Evolutionary conservation across 1,140 invertebrate genomes (phyloP), one percentile per base, ranked within the genome.

Genomic region (Cherax destructor): DNA sequence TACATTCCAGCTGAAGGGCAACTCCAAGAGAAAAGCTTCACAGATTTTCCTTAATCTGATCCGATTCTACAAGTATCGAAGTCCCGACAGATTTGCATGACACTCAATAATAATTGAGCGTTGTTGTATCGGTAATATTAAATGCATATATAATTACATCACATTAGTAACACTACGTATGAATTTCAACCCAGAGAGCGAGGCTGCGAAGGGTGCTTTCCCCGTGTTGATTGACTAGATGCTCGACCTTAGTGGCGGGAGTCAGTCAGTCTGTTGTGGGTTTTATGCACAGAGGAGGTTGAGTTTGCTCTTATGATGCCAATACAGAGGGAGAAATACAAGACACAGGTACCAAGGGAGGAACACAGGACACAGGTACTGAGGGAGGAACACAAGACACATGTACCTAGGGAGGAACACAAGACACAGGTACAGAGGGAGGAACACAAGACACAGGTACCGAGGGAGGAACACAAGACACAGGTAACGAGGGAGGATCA

Each of bases 41-140:
- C 69, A 30, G n/a, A 74, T 74, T 74, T 74, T 30, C n/a, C n/a
- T 74, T 74, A 74, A 74, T 74, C 24, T 30, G 69, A 7, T 30
- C 24, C 30, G 69, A 74, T 74, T 74, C n/a, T 74, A 30, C 69
- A 74, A 74, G n/a, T 30, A 74, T 74, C 24, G 69, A 30, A 30
- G 4, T 41, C 24, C 24, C n/a, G 77, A 50, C 50, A 52, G 77
- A 79, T 79, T 79, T 79, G 77, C 77, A 79, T 79, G 77, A 7
- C 47, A 79, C 4, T 79, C 77, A 79, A 52, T 79, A 79, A 79
- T 79, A 79, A 79, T 79, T 79, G n/a, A 49, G 77, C 47, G 10
- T 52, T 47, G 77, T 79, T 79, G 77, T 50, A 79, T 79, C 47
- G n/a, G 77, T 79, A 79, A 50, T 79, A 79, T 79, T 79, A 79